Evolutionary conservation across 1,140 invertebrate genomes (phyloP).

Genomic region (Callitettix versicolor): DNA sequence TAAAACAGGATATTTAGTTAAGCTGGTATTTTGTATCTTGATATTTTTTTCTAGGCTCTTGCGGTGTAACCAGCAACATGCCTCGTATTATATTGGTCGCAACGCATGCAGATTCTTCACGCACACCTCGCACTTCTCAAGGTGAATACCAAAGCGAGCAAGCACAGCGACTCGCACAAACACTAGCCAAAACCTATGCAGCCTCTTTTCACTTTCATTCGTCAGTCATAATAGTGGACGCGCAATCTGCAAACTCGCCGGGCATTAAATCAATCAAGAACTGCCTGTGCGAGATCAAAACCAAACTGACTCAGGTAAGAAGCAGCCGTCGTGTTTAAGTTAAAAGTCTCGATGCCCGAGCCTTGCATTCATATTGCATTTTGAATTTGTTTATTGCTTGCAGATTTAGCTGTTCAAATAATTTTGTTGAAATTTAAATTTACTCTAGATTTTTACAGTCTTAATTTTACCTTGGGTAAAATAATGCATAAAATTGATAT

Average conservation of each 20-base stretch:
- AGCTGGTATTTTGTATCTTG: no score
- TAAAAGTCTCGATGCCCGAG: no score
- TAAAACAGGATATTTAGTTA: no score
- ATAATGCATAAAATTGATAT: no score
- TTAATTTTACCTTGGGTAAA: no score
- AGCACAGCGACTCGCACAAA: conserved; percentile 39
- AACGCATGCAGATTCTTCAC: conserved; percentile 49
- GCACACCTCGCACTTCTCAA: conserved; percentile 39
- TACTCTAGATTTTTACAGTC: no score
- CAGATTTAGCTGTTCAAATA: no score
- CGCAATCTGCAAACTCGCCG: conserved; percentile 43
- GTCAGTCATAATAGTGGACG: conserved; percentile 43
- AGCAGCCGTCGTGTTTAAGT: no score
- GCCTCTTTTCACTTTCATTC: conserved; percentile 44
- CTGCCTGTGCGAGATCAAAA: neutral
- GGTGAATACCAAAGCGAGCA: conserved; percentile 48
- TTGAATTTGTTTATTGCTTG: no score
- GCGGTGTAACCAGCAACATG: conserved; percentile 40
- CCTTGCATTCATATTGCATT: no score
- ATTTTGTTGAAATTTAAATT: no score
- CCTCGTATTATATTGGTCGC: conserved; percentile 49
- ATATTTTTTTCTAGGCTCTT: conserved; percentile 38
- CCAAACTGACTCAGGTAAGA: neutral
- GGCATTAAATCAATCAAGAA: conserved; percentile 44
- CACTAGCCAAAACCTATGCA: conserved; percentile 38